Evolutionary conservation across 2,797 vertebrate genomes (phyloP).

Genomic region (Microcaecilia unicolor): DNA sequence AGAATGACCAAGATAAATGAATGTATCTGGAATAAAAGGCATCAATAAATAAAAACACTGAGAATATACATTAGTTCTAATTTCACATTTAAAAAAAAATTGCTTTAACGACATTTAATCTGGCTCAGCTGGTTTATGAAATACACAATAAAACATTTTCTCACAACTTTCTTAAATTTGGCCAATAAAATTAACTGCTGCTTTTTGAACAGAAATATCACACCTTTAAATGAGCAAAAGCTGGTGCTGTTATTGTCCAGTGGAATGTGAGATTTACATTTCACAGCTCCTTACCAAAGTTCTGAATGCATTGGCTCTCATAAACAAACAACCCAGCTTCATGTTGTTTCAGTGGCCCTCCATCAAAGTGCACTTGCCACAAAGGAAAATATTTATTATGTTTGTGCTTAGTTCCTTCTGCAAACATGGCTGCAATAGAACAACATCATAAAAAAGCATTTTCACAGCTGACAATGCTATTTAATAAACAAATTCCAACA

Average conservation of each 20-base stretch:
- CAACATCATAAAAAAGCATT: conserved; percentile 45
- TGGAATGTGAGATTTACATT: conserved; percentile 59
- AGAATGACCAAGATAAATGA: no score
- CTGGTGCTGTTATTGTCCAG: conserved; percentile 41
- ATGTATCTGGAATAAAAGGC: no score
- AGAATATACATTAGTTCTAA: no score
- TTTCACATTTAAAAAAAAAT: no score
- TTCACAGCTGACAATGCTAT: conserved; percentile 51
- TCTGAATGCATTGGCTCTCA: conserved; percentile 49
- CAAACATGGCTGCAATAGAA: conserved; percentile 45
- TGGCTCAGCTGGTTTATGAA: no score
- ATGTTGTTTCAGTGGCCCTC: conserved; percentile 46
- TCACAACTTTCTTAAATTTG: conserved; percentile 44
- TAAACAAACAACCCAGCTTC: conserved; percentile 51
- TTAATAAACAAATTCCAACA: conserved; percentile 59
- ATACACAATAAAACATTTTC: conserved; percentile 21
- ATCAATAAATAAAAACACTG: no score
- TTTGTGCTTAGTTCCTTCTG: conserved; percentile 35
- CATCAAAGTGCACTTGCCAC: conserved; percentile 33
- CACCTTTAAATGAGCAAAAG: conserved; percentile 57
- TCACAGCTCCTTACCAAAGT: conserved; percentile 53
- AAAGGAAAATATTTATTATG: conserved; percentile 55
- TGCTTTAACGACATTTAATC: no score
- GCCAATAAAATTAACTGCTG: conserved; percentile 57
- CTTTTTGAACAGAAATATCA: conserved; percentile 46